Conservation (phyloP, 2,113 vertebrate species). For the Cavia aperea region DNA sequence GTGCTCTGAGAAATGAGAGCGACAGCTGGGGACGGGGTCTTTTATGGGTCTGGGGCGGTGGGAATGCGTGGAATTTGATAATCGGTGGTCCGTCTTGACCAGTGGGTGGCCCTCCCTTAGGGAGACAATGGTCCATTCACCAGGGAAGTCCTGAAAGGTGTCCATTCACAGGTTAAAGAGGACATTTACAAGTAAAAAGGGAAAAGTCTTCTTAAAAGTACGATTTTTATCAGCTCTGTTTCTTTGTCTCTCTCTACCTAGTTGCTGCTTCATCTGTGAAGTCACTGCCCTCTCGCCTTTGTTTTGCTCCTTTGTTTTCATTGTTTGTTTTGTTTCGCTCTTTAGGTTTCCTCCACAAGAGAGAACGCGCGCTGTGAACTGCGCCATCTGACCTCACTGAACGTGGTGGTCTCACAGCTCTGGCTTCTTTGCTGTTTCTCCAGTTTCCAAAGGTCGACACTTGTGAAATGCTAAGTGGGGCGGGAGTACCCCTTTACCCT, state of each 20-base stretch:
- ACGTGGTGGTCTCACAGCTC: background rate
- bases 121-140: background rate
- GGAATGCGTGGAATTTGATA: background rate
- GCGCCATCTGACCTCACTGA: background rate
- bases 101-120: background rate
- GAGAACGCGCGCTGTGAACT: background rate
- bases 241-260: background rate
- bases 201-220: background rate
- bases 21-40: background rate
- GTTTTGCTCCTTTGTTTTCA: background rate
- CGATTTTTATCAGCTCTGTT: background rate
- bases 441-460: background rate
- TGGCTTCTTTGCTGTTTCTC: background rate
- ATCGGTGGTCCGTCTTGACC: background rate
- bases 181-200: background rate
- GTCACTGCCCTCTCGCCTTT: background rate
- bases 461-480: background rate
- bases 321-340: background rate
- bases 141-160: background rate
- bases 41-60: background rate
- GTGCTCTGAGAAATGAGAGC: background rate
- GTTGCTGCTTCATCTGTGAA: background rate
- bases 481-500: background rate
- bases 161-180: background rate
- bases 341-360: background rate